These are phyloP conservation scores for Spisula solida DNA, from an alignment of 2,888 invertebrate genomes.

Conservation along the genomic window DNA sequence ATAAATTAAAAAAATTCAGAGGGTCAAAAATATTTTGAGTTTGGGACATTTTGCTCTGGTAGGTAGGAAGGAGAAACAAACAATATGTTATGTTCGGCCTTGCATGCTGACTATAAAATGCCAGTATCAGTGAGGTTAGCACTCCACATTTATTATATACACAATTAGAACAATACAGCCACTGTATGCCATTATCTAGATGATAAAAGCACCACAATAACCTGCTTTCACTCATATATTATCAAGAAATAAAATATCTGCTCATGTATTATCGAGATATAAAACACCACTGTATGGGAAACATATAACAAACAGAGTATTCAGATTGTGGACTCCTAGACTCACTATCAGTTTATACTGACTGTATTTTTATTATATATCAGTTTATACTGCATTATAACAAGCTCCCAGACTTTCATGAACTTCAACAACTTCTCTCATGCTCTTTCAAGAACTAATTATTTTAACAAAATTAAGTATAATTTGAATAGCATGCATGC, in stretches of 20 bases:
- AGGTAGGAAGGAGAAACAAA: too few species aligned
- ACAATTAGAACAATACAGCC: background rate
- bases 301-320: background rate
- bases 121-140: background rate
- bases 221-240: background rate
- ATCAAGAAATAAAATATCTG: constrained; percentile 18
- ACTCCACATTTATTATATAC: background rate
- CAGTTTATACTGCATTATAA: background rate
- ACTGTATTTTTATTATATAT: too few species aligned
- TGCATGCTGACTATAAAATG: too few species aligned
- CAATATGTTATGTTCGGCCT: too few species aligned
- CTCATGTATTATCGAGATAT: background rate
- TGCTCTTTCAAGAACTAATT: background rate
- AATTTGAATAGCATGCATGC: background rate
- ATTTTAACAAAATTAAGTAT: background rate
- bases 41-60: too few species aligned
- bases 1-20: too few species aligned
- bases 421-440: background rate
- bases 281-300: background rate
- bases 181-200: background rate
- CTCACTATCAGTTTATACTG: background rate
- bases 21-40: too few species aligned
- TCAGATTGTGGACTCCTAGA: background rate
- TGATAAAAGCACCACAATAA: background rate
- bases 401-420: background rate